Percentiles rank a stretch among this genome's conserved stretches.
These are phyloP conservation scores for Tolmerus cingulatus DNA, from an alignment of 2,888 invertebrate species.

Conservation along the genomic window DNA sequence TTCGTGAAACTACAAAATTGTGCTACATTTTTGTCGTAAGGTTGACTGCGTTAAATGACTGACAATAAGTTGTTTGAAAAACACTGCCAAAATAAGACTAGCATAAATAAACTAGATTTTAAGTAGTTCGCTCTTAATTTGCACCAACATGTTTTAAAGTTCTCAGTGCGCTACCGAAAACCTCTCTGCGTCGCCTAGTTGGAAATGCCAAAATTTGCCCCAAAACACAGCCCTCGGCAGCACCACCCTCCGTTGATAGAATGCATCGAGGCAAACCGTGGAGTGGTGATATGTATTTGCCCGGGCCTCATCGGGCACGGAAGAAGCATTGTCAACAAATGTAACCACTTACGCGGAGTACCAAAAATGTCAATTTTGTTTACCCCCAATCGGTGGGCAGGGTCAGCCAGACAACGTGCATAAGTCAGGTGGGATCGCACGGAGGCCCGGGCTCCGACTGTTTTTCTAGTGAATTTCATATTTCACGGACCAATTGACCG, in stretches of 20 bases:
- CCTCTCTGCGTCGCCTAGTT: background rate
- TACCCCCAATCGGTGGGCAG: background rate
- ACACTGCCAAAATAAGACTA: background rate
- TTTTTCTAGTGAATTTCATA: constrained; percentile 28
- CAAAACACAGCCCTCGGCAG: background rate
- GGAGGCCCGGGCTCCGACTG: background rate
- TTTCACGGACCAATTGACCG: background rate
- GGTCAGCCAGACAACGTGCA: background rate
- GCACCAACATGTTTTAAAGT: background rate
- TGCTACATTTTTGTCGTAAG: no score
- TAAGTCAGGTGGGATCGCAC: background rate
- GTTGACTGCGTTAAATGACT: no score
- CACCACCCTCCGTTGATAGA: background rate
- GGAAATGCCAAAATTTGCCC: background rate
- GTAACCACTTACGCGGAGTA: background rate
- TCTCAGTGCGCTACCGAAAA: background rate
- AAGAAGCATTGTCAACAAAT: background rate
- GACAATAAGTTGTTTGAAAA: no score
- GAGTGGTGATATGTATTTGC: background rate
- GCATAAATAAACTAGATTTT: background rate
- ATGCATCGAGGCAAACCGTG: background rate
- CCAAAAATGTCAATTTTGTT: background rate
- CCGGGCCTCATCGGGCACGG: background rate
- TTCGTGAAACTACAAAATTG: no score
- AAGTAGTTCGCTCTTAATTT: background rate